Base-by-base conservation (phyloP, 2,888 invertebrate genomes). In the Polyploca ridens region DNA sequence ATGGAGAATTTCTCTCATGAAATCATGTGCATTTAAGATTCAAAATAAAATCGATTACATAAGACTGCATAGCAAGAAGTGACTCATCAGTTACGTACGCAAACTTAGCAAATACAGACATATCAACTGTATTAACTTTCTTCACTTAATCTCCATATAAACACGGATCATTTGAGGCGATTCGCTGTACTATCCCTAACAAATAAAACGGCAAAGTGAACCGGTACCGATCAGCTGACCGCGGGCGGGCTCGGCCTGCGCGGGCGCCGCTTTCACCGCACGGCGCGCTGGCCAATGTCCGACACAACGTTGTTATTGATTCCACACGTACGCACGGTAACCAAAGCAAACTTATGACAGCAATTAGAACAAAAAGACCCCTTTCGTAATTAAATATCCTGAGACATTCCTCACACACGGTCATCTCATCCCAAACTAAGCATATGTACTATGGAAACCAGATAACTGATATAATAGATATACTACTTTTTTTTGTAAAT, bases 181-280 rank as follows among this genome's bases (percentile, higher is more conserved):
- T 59, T 62, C 63, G 19, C 16, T 27, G 27, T 27, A 27, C 2
- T 19, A 54, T 54, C 19, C 54, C 19, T 16, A 10, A 49, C n/a
- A 14, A 46, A n/a, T 46, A 46, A n/a, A 46, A n/a, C n/a, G 58
- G 68, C 57, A 58, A 65, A 19, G 44, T 58, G 60, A 59, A 63
- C 62, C 44, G 16, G 35, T 44, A 33, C 46, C 64, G 44, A 60
- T 58, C 63, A 35, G 58, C 60, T 62, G 64, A 65, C 62, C 64
- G 63, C 62, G 44, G 60, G 54, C 54, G 54, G 54, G 19, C 33
- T 59, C 46, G 35, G 10, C 35, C 63, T 63, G 67, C 71, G 66
- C 68, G 68, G 78, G 79, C 77, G 80, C 79, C 68, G 78, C 82
- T 81, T 82, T 81, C 82, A 71, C 82, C 75, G n/a, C n/a, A n/a